Evolutionary conservation across 2,797 vertebrate genomes (phyloP).

Genomic region (Rhincodon typus): DNA sequence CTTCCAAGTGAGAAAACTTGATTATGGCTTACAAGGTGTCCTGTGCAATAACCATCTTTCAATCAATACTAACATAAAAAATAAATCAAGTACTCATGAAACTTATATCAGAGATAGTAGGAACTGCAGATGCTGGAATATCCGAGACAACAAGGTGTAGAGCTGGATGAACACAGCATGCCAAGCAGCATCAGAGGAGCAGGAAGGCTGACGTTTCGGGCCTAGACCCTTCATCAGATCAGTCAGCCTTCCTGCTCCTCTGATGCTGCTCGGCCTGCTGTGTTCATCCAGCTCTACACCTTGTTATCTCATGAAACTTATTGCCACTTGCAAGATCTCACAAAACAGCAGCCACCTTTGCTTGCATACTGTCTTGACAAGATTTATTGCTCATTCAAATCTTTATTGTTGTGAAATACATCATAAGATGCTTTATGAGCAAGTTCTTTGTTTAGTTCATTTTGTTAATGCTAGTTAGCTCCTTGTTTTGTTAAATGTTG

Average conservation of each 20-base stretch:
- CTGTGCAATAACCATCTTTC: neutral
- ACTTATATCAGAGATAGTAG: no score
- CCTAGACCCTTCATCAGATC: no score
- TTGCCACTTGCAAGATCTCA: neutral
- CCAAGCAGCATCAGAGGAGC: no score
- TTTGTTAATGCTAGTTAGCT: neutral
- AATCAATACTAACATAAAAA: neutral
- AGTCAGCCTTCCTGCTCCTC: no score
- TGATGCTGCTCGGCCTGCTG: no score
- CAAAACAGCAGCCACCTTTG: neutral
- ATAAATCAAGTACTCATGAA: neutral
- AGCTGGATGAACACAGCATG: no score
- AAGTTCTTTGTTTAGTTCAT: neutral
- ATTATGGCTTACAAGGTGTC: neutral
- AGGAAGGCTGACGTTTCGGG: no score
- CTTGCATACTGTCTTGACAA: neutral
- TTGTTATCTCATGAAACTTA: neutral
- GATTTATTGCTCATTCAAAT: neutral
- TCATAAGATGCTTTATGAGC: neutral
- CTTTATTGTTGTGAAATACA: neutral
- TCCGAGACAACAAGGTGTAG: no score
- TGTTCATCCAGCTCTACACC: no score
- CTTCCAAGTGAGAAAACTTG: neutral
- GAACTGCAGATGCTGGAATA: no score
- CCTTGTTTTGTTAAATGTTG: neutral